Conservation (phyloP, 2,113 vertebrate genomes). For the Ascaphus truei region DNA sequence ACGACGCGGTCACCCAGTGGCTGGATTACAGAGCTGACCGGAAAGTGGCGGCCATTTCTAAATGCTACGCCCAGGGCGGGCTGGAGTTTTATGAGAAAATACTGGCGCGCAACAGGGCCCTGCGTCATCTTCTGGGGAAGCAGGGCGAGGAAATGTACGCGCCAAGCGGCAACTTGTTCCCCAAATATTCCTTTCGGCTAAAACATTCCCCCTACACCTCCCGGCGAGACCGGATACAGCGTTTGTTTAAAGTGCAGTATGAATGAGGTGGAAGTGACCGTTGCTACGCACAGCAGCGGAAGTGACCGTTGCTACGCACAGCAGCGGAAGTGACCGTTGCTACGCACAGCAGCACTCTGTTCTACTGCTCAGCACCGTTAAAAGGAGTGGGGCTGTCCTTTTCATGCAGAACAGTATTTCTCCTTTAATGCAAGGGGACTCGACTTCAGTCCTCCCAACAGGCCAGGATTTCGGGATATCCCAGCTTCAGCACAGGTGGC, state of each 20-base stretch:
- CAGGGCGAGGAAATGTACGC: conserved; percentile 74
- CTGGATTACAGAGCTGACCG: conserved; percentile 76
- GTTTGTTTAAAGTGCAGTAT: conserved; percentile 61
- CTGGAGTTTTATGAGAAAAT: conserved; percentile 91
- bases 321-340: no score
- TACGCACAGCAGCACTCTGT: no score
- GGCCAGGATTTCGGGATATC: no score
- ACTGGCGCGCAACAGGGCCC: conserved; percentile 70
- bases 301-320: no score
- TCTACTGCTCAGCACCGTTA: no score
- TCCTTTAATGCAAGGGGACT: no score
- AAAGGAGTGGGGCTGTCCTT: no score
- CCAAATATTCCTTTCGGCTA: conserved; percentile 71
- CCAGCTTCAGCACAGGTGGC: no score
- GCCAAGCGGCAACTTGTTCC: conserved; percentile 80
- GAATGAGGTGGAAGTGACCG: no score
- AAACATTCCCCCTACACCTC: conserved; percentile 82
- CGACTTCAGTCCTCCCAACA: no score
- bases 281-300: no score
- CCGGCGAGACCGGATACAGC: conserved; percentile 70
- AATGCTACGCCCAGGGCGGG: conserved; percentile 74
- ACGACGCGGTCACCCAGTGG: conserved; percentile 67
- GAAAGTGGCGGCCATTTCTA: conserved; percentile 67
- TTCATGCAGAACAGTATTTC: no score
- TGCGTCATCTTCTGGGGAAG: conserved; percentile 77